Base-by-base conservation (phyloP, 2,888 invertebrate genomes). In the Rhaphigaster nebulosa region DNA sequence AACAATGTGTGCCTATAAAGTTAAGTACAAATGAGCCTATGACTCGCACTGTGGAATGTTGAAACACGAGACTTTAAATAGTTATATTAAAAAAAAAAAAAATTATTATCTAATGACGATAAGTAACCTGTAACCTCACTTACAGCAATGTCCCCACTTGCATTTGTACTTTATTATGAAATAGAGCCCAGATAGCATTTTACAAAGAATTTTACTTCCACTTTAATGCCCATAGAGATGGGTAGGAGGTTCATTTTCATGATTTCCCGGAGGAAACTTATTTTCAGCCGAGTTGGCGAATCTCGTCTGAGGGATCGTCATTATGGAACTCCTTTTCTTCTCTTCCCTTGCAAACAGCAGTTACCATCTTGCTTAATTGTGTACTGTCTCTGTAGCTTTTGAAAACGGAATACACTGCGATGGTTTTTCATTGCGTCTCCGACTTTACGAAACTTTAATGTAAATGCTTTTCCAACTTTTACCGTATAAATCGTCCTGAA, bases 281-380 rank as follows among this genome's bases (percentile, higher is more conserved):
- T 88, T 60, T 54, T 88, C 18, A 38, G 54, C 88, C 26, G 88
- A 88, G 41, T 41, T 15, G 50, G 54, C 88, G 60, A 54, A 41
- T 54, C 54, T 88, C 60, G 26, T 18, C 54, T 29, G 88, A 29
- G 6, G 54, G 87, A 29, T 29, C 38, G 38, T 54, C 54, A 41
- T 88, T 50, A 60, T 88, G 54, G 45, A 56, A 60, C 26, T 60
- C 6, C 88, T 88, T 87, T 88, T 88, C 60, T 88, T 88, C 26
- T 26, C 45, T 56, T 38, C 18, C 60, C 87, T 56, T 15, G 26
- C 88, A 54, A 88, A 88, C 34, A 88, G 29, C 88, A 56, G 54
- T 88, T 88, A 88, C 88, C 56, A 56, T 56, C 88, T 88, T 87
- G 29, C 18, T 54, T 50, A 87, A 87, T 87, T 87, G 70, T 54